Percentiles rank a stretch among this genome's conserved stretches.
Conservation (phyloP, 2,113 vertebrate species). For the Actinemys pallida region DNA sequence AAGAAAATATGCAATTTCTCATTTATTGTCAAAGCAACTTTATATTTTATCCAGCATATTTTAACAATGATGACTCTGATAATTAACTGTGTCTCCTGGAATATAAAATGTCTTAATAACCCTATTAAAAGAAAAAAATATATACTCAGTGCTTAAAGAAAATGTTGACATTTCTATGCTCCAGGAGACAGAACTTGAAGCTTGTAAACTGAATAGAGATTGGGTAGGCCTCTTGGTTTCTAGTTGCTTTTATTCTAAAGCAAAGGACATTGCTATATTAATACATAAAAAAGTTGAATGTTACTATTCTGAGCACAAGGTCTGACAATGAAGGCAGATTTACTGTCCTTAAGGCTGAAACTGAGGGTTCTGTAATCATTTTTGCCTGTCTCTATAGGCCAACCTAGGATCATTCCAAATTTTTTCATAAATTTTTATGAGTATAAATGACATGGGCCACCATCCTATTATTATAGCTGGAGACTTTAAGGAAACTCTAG, state of each 20-base stretch:
- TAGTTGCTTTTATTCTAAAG: no score
- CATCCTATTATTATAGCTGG: neutral
- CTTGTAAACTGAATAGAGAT: no score
- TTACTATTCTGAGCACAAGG: neutral
- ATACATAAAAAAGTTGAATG: neutral
- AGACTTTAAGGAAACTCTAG: neutral
- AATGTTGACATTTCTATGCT: neutral
- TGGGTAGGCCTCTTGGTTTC: no score
- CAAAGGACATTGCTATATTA: neutral
- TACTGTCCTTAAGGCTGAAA: neutral
- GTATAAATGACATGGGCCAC: neutral
- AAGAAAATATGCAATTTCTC: neutral
- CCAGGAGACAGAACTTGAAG: neutral
- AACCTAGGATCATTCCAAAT: neutral
- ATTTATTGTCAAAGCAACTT: neutral
- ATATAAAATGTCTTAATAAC: neutral
- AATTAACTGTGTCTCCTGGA: neutral
- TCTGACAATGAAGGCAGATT: neutral
- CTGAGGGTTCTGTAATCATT: neutral
- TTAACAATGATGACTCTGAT: neutral
- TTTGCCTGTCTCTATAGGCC: neutral
- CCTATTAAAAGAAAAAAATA: neutral
- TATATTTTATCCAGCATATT: neutral
- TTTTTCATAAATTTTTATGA: neutral
- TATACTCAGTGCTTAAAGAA: neutral